These are phyloP conservation scores for Xestia ashworthii DNA, from an alignment of 2,888 invertebrate genomes.

Conservation along the genomic window DNA sequence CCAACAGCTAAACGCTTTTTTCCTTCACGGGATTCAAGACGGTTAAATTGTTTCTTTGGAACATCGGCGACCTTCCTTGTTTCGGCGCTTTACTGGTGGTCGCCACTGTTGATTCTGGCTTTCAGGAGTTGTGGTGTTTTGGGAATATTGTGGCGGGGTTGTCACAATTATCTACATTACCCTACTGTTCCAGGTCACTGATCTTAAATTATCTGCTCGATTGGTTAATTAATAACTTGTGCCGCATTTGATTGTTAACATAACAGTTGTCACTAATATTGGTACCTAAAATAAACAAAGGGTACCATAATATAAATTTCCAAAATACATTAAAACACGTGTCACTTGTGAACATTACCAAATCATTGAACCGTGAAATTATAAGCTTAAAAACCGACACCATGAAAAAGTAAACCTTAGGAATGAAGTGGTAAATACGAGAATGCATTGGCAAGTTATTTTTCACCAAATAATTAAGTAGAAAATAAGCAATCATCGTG, in stretches of 20 bases:
- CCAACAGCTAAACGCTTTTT: too few species aligned
- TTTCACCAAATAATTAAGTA: slow-evolving; percentile 13
- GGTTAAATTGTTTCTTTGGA: too few species aligned
- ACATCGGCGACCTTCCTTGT: too few species aligned
- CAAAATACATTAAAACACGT: slow-evolving; percentile 51
- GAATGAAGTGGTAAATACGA: rapidly evolving
- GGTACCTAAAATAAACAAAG: slow-evolving; percentile 37
- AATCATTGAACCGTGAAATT: slow-evolving; percentile 54
- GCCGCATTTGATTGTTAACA: background rate
- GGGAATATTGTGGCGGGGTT: too few species aligned
- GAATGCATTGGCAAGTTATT: slow-evolving; percentile 7
- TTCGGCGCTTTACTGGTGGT: too few species aligned
- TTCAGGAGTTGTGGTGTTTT: too few species aligned
- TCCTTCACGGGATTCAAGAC: too few species aligned
- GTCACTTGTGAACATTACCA: slow-evolving; percentile 45
- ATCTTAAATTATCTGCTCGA: background rate
- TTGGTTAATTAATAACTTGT: background rate
- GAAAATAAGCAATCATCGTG: slow-evolving; percentile 45
- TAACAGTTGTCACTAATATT: slow-evolving; percentile 1
- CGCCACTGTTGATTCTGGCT: too few species aligned
- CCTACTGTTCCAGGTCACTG: background rate
- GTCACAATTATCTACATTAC: too few species aligned
- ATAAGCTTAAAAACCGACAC: background rate
- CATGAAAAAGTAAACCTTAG: background rate
- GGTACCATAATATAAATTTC: slow-evolving; percentile 28